Percentiles rank a stretch among this genome's conserved stretches.
These are phyloP conservation scores for Tenodera sinensis DNA, from an alignment of 2,888 invertebrate species.

Conservation along the genomic window DNA sequence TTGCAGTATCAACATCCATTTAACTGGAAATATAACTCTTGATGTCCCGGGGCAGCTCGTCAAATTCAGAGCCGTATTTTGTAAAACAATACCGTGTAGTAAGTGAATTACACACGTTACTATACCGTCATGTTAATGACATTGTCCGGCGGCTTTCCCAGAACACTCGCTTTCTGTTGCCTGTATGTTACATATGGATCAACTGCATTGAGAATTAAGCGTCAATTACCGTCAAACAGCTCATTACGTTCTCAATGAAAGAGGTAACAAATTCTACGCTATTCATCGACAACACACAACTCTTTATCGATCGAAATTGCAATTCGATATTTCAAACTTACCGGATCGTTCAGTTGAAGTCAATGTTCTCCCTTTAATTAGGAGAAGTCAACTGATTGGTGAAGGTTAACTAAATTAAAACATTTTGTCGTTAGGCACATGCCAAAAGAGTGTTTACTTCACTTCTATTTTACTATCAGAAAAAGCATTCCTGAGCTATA, in stretches of 20 bases:
- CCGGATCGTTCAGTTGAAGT: background rate
- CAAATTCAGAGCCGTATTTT: background rate
- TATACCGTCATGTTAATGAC: background rate
- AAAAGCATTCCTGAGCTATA: too few species aligned
- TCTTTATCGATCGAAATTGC: background rate
- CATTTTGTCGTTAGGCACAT: background rate
- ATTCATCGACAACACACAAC: background rate
- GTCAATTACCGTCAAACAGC: background rate
- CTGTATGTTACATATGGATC: background rate
- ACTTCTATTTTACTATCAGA: too few species aligned
- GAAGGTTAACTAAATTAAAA: background rate
- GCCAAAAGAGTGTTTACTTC: too few species aligned
- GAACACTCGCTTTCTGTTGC: background rate
- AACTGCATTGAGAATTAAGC: background rate
- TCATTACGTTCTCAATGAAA: background rate
- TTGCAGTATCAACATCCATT: too few species aligned
- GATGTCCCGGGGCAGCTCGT: background rate
- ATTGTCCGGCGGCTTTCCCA: background rate
- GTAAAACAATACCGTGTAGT: background rate
- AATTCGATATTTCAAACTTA: background rate
- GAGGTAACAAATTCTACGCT: background rate
- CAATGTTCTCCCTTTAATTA: background rate
- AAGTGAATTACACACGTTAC: background rate
- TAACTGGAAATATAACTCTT: background rate
- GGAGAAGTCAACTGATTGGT: background rate